A percentile compares a stretch with the other conserved stretches of the same genome.
These are phyloP conservation scores for Parapristionchus giblindavisi DNA, from an alignment of 2,888 invertebrate species.

Conservation along the genomic window DNA sequence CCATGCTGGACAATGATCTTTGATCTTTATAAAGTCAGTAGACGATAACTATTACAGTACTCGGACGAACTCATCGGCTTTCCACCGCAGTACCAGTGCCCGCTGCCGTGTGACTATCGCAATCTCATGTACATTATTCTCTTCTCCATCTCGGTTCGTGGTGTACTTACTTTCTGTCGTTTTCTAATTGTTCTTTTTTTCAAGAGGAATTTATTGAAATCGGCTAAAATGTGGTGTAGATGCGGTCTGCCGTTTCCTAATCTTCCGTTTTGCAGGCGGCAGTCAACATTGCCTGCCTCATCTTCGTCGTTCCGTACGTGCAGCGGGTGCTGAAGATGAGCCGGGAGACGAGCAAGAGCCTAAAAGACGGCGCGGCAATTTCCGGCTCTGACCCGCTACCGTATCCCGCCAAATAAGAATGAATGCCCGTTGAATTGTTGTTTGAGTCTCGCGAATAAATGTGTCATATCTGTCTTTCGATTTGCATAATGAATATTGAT, in stretches of 20 bases:
- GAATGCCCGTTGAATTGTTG: too few relatives aligned
- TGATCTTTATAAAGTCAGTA: neutral
- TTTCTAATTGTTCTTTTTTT: neutral
- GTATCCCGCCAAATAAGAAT: too few relatives aligned
- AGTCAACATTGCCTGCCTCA: constrained; percentile 13
- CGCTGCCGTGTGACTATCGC: constrained; percentile 59
- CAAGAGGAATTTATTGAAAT: neutral
- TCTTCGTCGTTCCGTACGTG: constrained; percentile 20
- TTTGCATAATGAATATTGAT: too few relatives aligned
- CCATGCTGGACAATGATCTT: neutral
- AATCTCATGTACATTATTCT: constrained; percentile 53
- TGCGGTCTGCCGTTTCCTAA: too few relatives aligned
- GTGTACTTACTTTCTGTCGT: neutral
- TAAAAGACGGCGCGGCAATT: too few relatives aligned
- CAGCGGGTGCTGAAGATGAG: constrained; percentile 19
- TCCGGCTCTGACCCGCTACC: too few relatives aligned
- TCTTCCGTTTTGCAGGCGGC: neutral
- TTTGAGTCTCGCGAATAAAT: too few relatives aligned
- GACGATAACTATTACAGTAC: constrained; percentile 11
- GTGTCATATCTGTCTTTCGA: too few relatives aligned
- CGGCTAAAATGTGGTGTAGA: neutral
- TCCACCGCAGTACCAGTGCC: constrained; percentile 59
- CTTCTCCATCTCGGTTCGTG: constrained; percentile 52
- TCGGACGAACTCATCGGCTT: constrained; percentile 46
- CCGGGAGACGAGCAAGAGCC: constrained; percentile 21